Evolutionary conservation across 2,797 vertebrate genomes (phyloP).

Genomic region (Xyrichtys novacula): DNA sequence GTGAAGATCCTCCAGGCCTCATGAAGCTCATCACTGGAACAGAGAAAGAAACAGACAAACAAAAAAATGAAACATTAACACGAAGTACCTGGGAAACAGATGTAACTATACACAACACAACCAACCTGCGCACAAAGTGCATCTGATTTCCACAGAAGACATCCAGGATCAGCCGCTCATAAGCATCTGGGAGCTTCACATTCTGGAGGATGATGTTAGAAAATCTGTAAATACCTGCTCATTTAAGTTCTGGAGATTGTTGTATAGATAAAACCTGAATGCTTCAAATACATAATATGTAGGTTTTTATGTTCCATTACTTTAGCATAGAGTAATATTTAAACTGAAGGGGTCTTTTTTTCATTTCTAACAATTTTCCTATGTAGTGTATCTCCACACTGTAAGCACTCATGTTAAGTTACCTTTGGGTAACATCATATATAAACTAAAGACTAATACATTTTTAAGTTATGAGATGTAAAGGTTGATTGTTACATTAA

Average conservation of each 20-base stretch:
- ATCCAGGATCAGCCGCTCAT: slow-evolving; percentile 91
- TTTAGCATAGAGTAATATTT: background rate
- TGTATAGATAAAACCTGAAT: background rate
- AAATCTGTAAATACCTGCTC: background rate
- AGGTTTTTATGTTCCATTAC: background rate
- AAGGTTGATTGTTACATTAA: too few relatives aligned
- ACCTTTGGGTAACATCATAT: background rate
- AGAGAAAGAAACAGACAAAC: slow-evolving; percentile 8
- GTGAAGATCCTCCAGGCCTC: slow-evolving; percentile 96
- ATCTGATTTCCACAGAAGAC: slow-evolving; percentile 94
- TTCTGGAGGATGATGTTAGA: slow-evolving; percentile 72
- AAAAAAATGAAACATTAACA: background rate
- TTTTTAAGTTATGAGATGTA: too few relatives aligned
- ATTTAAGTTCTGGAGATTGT: background rate
- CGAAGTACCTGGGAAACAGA: background rate
- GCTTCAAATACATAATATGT: background rate
- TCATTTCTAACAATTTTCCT: background rate
- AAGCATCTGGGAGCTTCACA: slow-evolving; percentile 91
- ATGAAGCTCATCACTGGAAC: slow-evolving; percentile 88
- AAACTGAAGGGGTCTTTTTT: background rate
- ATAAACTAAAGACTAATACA: background rate
- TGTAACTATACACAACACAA: background rate
- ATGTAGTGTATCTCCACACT: background rate
- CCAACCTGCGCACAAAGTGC: slow-evolving; percentile 92
- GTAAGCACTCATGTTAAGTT: too few relatives aligned